These are phyloP conservation scores for Oncorhynchus kisutch DNA, from an alignment of 2,113 vertebrate species.

Conservation along the genomic window DNA sequence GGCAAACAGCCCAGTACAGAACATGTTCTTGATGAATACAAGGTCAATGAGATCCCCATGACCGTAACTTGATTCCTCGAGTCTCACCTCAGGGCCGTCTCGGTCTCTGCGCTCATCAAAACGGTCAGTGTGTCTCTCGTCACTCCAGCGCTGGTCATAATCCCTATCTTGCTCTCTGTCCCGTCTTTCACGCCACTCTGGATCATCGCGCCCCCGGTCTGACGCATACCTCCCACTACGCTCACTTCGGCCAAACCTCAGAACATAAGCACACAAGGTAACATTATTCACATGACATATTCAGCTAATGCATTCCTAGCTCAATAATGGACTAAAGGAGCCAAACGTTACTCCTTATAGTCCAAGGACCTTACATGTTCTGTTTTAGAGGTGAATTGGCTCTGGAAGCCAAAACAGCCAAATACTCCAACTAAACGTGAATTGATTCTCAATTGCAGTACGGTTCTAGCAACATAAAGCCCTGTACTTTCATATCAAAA, in stretches of 20 bases:
- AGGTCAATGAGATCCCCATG: not conserved
- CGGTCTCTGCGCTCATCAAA: constrained; percentile 81
- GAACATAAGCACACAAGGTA: not conserved
- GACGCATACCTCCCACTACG: constrained; percentile 89
- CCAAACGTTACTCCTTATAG: too few species aligned
- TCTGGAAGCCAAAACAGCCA: too few species aligned
- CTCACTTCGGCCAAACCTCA: constrained; percentile 84
- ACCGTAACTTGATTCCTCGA: not conserved
- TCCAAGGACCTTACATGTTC: too few species aligned
- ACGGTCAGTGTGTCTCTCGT: constrained; percentile 81
- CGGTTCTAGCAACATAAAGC: too few species aligned
- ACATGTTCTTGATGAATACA: too few species aligned
- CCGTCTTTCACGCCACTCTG: constrained; percentile 80
- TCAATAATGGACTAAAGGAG: not conserved
- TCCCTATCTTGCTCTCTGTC: constrained; percentile 72
- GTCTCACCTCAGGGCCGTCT: constrained; percentile 77
- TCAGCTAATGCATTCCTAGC: not conserved
- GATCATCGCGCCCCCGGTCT: constrained; percentile 81
- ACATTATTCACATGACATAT: not conserved
- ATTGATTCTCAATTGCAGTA: too few species aligned
- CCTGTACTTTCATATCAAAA: too few species aligned
- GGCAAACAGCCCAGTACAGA: too few species aligned
- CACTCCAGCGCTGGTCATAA: constrained; percentile 81
- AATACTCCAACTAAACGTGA: too few species aligned
- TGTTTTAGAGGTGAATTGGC: too few species aligned